Evolutionary conservation across 2,113 vertebrate species (phyloP).

Genomic region (Cinclus mexicanus): DNA sequence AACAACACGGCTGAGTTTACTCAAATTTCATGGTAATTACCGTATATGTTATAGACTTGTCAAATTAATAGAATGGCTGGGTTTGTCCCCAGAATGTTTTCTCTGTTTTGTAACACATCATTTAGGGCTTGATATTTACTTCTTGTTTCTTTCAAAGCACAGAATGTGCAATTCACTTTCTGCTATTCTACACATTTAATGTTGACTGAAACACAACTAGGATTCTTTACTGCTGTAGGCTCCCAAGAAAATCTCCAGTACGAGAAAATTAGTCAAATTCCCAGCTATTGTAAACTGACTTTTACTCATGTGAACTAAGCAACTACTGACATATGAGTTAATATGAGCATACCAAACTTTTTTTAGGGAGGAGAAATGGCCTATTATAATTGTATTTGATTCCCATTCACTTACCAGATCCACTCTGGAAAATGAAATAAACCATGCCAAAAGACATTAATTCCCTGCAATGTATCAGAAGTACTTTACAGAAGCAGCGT

Average conservation of each 20-base stretch:
- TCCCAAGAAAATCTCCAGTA: not conserved
- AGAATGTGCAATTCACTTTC: not conserved
- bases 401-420: slow-evolving; percentile 48
- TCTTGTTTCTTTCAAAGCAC: not conserved
- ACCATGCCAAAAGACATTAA: slow-evolving; percentile 60
- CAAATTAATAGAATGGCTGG: not conserved
- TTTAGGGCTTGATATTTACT: not conserved
- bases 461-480: slow-evolving; percentile 41
- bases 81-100: not conserved
- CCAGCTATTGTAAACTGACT: slow-evolving; percentile 6
- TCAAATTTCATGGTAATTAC: not conserved
- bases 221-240: not conserved
- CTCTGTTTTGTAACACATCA: not conserved
- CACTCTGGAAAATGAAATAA: slow-evolving; percentile 62
- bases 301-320: slow-evolving; percentile 29
- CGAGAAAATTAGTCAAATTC: slow-evolving; percentile 26
- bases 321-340: slow-evolving; percentile 43
- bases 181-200: not conserved
- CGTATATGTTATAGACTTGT: not conserved
- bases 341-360: slow-evolving; percentile 47
- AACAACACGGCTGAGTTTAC: not conserved
- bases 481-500: slow-evolving; percentile 32
- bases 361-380: slow-evolving; percentile 52
- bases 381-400: slow-evolving; percentile 56
- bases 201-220: not conserved